Evolutionary conservation across 2,113 vertebrate species (phyloP).

Genomic region (Malaclemys terrapin): DNA sequence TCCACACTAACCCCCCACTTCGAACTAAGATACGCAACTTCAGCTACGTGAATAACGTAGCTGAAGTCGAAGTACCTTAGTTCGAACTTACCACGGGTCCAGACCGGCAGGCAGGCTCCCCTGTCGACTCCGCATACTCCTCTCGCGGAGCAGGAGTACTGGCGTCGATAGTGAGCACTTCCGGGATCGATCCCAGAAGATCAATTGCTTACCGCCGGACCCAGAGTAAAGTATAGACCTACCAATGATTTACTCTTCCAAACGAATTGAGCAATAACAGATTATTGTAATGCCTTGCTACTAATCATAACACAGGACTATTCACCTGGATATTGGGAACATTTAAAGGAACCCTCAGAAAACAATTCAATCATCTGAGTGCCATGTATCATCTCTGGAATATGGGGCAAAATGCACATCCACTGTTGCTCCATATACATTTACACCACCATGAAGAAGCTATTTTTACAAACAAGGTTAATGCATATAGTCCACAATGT

Average conservation of each 20-base stretch:
- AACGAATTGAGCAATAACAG: background rate
- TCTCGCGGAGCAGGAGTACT: no score
- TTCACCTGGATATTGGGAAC: background rate
- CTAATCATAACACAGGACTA: background rate
- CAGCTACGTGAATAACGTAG: no score
- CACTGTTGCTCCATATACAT: constrained; percentile 53
- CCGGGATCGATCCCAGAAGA: no score
- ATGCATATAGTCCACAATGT: background rate
- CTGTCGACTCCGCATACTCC: no score
- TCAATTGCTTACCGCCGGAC: no score
- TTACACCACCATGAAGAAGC: background rate
- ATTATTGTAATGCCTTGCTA: background rate
- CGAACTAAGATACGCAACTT: no score
- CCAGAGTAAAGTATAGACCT: no score
- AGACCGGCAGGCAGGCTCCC: no score
- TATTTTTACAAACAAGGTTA: background rate
- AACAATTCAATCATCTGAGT: background rate
- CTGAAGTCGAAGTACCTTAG: no score
- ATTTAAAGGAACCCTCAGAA: background rate
- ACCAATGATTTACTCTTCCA: constrained; percentile 42
- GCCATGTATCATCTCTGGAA: background rate
- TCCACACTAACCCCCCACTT: no score
- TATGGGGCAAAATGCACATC: background rate
- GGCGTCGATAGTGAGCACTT: no score
- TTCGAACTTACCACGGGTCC: no score